Conservation (phyloP, 2,888 invertebrate species). For the Drosophila suboccidentalis region DNA sequence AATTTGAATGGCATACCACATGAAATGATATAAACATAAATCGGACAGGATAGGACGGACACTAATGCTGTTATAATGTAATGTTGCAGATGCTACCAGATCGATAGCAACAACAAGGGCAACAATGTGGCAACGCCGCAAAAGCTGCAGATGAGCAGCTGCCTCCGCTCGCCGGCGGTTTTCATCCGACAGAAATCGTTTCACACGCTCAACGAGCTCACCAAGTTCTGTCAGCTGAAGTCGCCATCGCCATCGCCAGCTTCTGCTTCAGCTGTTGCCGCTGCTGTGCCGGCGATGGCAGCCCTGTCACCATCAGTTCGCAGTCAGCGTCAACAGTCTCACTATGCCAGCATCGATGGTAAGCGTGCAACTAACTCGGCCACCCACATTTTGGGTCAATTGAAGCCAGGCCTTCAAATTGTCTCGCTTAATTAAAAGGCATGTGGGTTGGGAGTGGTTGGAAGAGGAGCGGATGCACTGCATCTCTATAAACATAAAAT, state of each 20-base stretch:
- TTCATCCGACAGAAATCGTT: conserved; percentile 85
- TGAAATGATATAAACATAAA: conserved; percentile 4
- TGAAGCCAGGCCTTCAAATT: conserved; percentile 41
- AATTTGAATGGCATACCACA: conserved; percentile 14
- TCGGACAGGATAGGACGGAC: conserved; percentile 1
- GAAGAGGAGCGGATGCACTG: conserved; percentile 1
- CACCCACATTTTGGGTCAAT: conserved; percentile 58
- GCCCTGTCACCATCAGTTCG: conserved; percentile 18
- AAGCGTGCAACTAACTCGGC: conserved; percentile 56
- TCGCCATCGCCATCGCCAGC: conserved; percentile 27
- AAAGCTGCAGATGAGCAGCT: conserved; percentile 80
- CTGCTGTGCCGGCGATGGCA: conserved; percentile 22
- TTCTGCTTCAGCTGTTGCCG: conserved; percentile 16
- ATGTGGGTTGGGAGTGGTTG: conserved; percentile 3
- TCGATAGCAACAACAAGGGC: conserved; percentile 52
- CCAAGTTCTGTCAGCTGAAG: conserved; percentile 80
- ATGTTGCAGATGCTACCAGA: conserved; percentile 73
- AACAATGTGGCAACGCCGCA: conserved; percentile 30
- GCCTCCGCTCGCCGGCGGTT: conserved; percentile 83
- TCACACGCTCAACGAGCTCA: conserved; percentile 84
- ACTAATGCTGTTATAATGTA: conserved; percentile 45
- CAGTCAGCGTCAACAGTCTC: conserved; percentile 31
- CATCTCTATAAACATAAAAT: neutral
- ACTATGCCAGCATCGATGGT: conserved; percentile 74
- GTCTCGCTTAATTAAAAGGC: conserved; percentile 37